Conservation (phyloP, 2,113 vertebrate genomes). For the Pteruthius melanotis region DNA sequence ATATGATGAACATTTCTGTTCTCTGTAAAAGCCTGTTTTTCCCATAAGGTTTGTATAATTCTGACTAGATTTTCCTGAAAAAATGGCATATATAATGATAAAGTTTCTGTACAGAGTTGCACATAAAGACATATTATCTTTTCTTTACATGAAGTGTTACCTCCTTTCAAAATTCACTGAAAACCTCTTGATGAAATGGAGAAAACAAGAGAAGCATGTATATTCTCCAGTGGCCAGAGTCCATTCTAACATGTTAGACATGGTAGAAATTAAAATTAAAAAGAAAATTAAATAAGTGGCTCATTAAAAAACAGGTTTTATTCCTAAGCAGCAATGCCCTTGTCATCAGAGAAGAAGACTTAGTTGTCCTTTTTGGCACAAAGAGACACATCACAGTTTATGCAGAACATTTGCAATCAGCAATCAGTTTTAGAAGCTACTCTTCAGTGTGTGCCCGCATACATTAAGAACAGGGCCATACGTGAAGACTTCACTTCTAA, state of each 20-base stretch:
- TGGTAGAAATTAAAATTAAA: neutral
- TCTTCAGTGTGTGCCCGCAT: neutral
- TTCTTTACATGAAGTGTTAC: neutral
- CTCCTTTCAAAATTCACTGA: neutral
- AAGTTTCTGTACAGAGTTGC: neutral
- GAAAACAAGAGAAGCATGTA: neutral
- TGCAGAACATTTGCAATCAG: neutral
- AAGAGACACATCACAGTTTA: neutral
- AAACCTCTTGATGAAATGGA: neutral
- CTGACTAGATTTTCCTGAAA: neutral
- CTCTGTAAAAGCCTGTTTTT: neutral
- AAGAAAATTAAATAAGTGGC: neutral
- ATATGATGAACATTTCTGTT: neutral
- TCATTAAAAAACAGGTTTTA: neutral
- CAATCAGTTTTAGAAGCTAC: neutral
- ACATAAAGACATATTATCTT: neutral
- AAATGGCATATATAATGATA: neutral
- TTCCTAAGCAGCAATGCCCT: neutral
- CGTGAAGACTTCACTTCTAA: neutral
- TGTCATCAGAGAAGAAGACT: neutral
- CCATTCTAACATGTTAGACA: neutral
- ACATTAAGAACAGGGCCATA: neutral
- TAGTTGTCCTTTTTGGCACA: neutral
- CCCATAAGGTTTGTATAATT: neutral
- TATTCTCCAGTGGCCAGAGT: neutral